Evolutionary conservation across 1,140 invertebrate species (phyloP), one percentile per base, ranked within the genome.

Genomic region (Dreissena rostriformis): DNA sequence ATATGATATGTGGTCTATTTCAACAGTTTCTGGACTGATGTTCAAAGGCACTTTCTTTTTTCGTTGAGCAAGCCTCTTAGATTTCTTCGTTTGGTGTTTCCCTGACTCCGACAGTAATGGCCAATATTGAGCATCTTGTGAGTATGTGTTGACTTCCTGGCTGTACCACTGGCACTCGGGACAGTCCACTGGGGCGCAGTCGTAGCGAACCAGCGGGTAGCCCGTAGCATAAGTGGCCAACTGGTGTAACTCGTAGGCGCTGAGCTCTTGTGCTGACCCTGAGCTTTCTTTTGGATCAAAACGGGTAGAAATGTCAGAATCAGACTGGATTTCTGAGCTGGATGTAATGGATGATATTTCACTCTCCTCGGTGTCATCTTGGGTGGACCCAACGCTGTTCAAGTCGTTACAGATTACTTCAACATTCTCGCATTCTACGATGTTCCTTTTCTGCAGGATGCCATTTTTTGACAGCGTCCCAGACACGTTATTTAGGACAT

Each of bases 321-420:
- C 91, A 12, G 90, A 92, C 22, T 89, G 79, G 67, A 77, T 88
- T 76, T 92, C 92, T 17, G 89, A 88, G 82, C 91, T 92, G 52
- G 90, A 92, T 14, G 88, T 82, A 17, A 89, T 87, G 0, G 92
- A 92, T 15, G 88, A 90, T 72, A 90, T 89, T 77, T 91, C 91
- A 72, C 88, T 90, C 53, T 90, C 90, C 57, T 90, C 90, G 0
- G 90, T 88, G 49, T 90, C 90, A 17, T 89, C 89, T 24, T 52
- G 57, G 26, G 72, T 61, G 14, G 86, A 81, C n/a, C 87, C 89
- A 75, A 67, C 82, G 51, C 87, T 91, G 77, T 87, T 89, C 24
- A 93, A 87, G 81, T 93, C 92, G 84, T 93, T 93, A 85, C 92
- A 93, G 61, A 93, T 93, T 19, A 93, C 80, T 29, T 93, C 90